These are phyloP conservation scores for Drosophila recens DNA, from an alignment of 2,888 invertebrate species.

Conservation along the genomic window DNA sequence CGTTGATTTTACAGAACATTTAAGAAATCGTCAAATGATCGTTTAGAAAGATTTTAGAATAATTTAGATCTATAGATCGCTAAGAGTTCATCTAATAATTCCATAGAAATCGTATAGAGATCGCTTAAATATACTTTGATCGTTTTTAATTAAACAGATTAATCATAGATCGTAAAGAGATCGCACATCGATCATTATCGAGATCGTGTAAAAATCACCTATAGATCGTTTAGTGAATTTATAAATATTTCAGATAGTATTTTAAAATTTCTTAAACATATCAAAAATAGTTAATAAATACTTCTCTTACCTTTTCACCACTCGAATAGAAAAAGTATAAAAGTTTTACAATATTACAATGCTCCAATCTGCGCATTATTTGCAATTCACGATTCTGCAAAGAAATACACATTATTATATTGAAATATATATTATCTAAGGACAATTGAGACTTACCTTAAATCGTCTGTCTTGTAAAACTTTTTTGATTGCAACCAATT, in stretches of 20 bases:
- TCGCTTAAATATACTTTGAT: neutral
- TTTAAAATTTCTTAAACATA: neutral
- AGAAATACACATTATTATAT: too few species aligned
- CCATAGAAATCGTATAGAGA: neutral
- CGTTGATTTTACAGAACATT: too few species aligned
- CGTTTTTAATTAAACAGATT: neutral
- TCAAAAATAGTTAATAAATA: conserved; percentile 3
- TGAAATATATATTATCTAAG: neutral
- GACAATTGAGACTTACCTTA: conserved; percentile 90
- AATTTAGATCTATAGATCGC: too few species aligned
- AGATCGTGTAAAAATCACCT: neutral
- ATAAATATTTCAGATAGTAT: neutral
- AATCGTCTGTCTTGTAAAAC: conserved; percentile 99
- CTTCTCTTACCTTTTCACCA: conserved; percentile 96
- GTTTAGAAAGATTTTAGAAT: too few species aligned
- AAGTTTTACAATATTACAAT: conserved; percentile 99
- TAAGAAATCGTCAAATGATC: too few species aligned
- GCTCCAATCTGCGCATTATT: conserved; percentile 99
- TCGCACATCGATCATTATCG: neutral
- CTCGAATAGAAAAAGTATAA: conserved; percentile 99
- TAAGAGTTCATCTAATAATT: neutral
- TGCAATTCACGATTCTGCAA: conserved; percentile 99
- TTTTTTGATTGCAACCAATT: conserved; percentile 99
- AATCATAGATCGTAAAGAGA: neutral
- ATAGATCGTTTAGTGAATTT: neutral